Percentiles rank a stretch among this genome's conserved stretches.
Evolutionary conservation across 2,113 vertebrate species (phyloP).

Genomic region (Cynocephalus volans): DNA sequence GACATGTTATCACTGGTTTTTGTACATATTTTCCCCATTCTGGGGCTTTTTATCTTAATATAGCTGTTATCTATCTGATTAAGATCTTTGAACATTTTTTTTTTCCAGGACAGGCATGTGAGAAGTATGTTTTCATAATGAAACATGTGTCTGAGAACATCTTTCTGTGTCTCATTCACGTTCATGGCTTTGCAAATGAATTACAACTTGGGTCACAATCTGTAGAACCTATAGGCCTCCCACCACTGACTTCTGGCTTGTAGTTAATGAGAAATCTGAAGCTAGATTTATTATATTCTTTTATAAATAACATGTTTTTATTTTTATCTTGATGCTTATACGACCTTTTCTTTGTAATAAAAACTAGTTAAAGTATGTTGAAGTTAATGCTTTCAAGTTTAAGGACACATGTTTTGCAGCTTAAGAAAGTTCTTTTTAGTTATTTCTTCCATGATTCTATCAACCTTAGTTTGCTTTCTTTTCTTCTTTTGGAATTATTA

Average conservation of each 20-base stretch:
- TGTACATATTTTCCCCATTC: neutral
- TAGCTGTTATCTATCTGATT: neutral
- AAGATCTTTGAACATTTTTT: neutral
- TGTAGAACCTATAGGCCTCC: neutral
- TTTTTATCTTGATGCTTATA: constrained; percentile 2
- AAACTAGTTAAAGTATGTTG: neutral
- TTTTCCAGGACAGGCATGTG: neutral
- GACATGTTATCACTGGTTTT: neutral
- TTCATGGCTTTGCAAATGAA: neutral
- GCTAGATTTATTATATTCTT: neutral
- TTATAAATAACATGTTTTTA: constrained; percentile 21
- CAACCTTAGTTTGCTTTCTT: constrained; percentile 3
- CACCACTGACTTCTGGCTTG: neutral
- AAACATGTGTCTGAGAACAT: neutral
- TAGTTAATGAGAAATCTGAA: neutral
- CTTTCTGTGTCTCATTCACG: neutral
- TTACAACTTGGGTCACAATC: neutral
- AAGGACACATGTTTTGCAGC: neutral
- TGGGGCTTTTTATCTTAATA: neutral
- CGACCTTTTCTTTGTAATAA: constrained; percentile 47
- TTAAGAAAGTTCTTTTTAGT: constrained; percentile 27
- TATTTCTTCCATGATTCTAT: neutral
- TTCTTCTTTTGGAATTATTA: constrained; percentile 27
- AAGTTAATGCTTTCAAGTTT: neutral
- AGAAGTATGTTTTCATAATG: neutral